Evolutionary conservation across 2,888 invertebrate species (phyloP).

Genomic region (Elegia similella): DNA sequence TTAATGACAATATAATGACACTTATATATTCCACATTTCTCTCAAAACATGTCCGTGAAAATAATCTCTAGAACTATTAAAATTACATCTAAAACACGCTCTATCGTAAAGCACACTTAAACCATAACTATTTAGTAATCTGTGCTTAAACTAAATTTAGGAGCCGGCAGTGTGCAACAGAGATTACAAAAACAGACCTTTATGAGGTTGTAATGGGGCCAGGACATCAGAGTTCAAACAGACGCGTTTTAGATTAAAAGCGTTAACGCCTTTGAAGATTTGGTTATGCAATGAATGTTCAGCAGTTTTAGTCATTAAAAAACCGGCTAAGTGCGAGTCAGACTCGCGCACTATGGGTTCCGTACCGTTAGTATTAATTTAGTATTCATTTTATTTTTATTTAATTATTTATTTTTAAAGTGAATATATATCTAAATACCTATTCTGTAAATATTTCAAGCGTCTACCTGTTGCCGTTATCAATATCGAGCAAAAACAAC

Average conservation of each 20-base stretch:
- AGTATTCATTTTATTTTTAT: too few species aligned
- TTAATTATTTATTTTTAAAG: too few species aligned
- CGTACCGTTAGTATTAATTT: too few species aligned
- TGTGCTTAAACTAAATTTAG: constrained; percentile 13
- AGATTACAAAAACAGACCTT: constrained; percentile 19
- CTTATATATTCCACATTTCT: not conserved
- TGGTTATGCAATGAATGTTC: constrained; percentile 32
- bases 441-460: too few species aligned
- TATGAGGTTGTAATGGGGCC: constrained; percentile 25
- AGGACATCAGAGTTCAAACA: constrained; percentile 40
- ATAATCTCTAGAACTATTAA: not conserved
- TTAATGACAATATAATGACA: too few species aligned
- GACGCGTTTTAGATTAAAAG: constrained; percentile 14
- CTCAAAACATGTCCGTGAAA: not conserved
- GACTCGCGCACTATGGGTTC: too few species aligned
- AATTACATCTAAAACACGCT: not conserved
- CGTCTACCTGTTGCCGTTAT: too few species aligned
- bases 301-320: constrained; percentile 41
- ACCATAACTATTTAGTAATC: too few species aligned
- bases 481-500: too few species aligned
- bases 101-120: constrained; percentile 2
- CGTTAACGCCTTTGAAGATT: constrained; percentile 39
- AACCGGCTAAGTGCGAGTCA: too few species aligned
- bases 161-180: not conserved
- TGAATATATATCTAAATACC: too few species aligned